These are phyloP conservation scores for Orchesella cincta DNA, from an alignment of 1,140 invertebrate genomes.

Conservation along the genomic window DNA sequence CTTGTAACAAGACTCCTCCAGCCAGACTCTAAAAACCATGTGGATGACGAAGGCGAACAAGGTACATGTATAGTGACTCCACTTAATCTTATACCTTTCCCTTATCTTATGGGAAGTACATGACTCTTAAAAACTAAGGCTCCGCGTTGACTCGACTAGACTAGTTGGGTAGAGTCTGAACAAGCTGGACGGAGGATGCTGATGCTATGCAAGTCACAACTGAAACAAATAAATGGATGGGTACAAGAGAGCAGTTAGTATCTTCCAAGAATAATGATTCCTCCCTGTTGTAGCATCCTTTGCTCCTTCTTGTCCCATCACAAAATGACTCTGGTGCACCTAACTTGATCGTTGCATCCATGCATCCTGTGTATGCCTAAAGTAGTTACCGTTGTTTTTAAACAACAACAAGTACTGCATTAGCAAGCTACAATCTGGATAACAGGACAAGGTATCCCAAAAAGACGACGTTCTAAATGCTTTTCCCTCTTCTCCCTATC, in stretches of 20 bases:
- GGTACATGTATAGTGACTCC: conserved; percentile 1
- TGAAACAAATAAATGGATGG: background rate
- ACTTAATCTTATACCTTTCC: conserved; percentile 19
- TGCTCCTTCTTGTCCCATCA: background rate
- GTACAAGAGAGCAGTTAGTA: background rate
- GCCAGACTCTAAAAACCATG: background rate
- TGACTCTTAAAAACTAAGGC: conserved; percentile 7
- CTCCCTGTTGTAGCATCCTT: background rate
- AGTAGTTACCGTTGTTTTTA: conserved; percentile 10
- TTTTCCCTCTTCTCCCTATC: too few species aligned
- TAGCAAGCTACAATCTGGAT: too few species aligned
- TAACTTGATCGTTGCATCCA: background rate
- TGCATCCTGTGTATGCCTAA: background rate
- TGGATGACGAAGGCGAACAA: background rate
- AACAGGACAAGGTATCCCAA: too few species aligned
- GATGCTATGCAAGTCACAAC: background rate
- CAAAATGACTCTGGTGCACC: background rate
- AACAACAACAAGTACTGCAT: conserved; percentile 1
- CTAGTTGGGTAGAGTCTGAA: background rate
- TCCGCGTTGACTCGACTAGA: conserved; percentile 6
- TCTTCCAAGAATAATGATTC: conserved; percentile 21
- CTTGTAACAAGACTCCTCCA: background rate
- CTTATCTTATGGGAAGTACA: background rate
- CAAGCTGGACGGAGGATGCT: background rate
- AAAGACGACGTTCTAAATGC: too few species aligned